Evolutionary conservation across 2,113 vertebrate species (phyloP), one percentile per base, ranked within the genome.

Genomic region (Semnopithecus entellus): DNA sequence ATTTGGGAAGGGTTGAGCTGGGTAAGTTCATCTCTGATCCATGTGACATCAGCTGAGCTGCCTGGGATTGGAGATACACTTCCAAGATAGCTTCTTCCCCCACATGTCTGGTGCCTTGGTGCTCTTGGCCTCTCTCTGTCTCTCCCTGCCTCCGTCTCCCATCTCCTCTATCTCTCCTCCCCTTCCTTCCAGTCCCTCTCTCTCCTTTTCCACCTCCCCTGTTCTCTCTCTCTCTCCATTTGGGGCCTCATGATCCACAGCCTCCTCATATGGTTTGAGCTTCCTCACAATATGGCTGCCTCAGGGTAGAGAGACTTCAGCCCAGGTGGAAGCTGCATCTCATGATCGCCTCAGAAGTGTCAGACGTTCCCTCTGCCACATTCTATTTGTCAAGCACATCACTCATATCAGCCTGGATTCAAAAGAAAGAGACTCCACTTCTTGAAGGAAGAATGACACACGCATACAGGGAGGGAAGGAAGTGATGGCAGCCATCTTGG

Each of bases 391-490:
- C 70, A 14, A 14, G 17, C 70, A 59, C 22, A 25, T 23, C 55
- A 11, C 40, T 76, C 8, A 17, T 13, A 22, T 30, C 52, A 61
- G 72, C 13, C 57, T 20, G 2, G 20, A 25, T 50, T 81, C 64
- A 52, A 18, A 5, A 32, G 6, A 18, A 27, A 48, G 68, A 72
- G 35, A 20, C 16, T 50, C 50, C 7, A 6, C 10, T 13, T 50
- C 22, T n/a, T 0, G 3, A 14, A 1, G 27, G 11, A 16, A 3
- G 25, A 17, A 30, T 61, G 30, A 7, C n/a, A 40, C 13, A 8
- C 20, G 23, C 22, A 13, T 0, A 25, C 43, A 14, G 45, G 32
- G 18, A n/a, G 22, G 57, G 78, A 35, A 64, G 25, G 81, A 16
- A 18, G 32, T 0, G 25, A 23, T 11, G 9, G 45, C 3, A 1